These are phyloP conservation scores for Habroteleia sp. DNA, from an alignment of 2,888 invertebrate genomes.

Conservation along the genomic window DNA sequence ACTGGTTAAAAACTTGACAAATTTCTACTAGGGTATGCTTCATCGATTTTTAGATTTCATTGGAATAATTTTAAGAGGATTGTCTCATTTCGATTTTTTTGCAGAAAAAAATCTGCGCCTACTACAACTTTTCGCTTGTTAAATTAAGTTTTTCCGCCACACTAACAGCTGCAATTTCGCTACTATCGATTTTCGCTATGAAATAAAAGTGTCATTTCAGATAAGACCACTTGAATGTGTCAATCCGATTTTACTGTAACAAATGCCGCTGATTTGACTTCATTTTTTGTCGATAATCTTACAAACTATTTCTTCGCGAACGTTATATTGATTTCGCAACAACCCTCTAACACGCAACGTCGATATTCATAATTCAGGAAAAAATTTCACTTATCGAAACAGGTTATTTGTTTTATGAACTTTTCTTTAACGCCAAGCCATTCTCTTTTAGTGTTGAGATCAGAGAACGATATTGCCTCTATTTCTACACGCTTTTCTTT, in stretches of 20 bases:
- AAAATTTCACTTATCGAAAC: slow-evolving; percentile 16
- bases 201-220: slow-evolving; percentile 12
- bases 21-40: too few relatives aligned
- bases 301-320: too few relatives aligned
- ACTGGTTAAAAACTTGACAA: too few relatives aligned
- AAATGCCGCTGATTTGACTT: neutral
- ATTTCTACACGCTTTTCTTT: slow-evolving; percentile 38
- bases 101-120: slow-evolving; percentile 10
- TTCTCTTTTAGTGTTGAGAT: slow-evolving; percentile 41
- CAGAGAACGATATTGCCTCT: slow-evolving; percentile 43
- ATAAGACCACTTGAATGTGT: slow-evolving; percentile 12
- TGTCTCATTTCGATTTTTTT: slow-evolving; percentile 7
- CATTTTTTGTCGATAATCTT: neutral
- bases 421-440: slow-evolving; percentile 10
- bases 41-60: slow-evolving; percentile 24
- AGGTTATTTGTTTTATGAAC: slow-evolving; percentile 33
- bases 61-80: slow-evolving; percentile 38
- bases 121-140: slow-evolving; percentile 11
- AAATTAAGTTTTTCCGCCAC: slow-evolving; percentile 26
- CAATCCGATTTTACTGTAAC: neutral
- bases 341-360: neutral
- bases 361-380: slow-evolving; percentile 40
- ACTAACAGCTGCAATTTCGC: slow-evolving; percentile 5
- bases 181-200: slow-evolving; percentile 16
- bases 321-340: slow-evolving; percentile 3